Evolutionary conservation across 2,888 invertebrate genomes (phyloP), one percentile per base, ranked within the genome.

Genomic region (Agriopis marginaria): DNA sequence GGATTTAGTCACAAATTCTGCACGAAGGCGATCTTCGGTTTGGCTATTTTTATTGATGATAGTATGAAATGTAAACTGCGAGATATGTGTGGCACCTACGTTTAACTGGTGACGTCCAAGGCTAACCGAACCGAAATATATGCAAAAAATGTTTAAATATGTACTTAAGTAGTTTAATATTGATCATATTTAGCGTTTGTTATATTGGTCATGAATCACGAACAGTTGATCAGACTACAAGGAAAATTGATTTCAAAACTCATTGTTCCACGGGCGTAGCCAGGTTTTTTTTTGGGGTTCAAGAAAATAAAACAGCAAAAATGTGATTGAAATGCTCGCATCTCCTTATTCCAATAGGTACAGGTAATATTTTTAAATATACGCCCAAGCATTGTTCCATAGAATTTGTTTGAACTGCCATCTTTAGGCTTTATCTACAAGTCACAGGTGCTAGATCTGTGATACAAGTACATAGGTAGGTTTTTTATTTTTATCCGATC

Each of bases 21-120:
- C 76, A 79, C 69, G 72, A 77, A 81, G 75, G 72, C 76, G 78
- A 82, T 80, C 59, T 78, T 80, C 68, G 73, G 75, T 82, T 84
- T 82, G 80, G 82, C 87, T 91, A 91, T 90, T 91, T 91, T 83
- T 91, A 89, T 86, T 87, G 86, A 89, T 92, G 90, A 90, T 89
- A 72, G 64, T 75, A 85, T 84, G 78, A 75, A 83, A 81, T 81
- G 82, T 86, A 84, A 84, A 85, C 78, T 78, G 76, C 75, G 75
- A 72, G 75, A 77, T 70, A 75, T 75, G 75, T 77, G 76, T 77
- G 73, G 80, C 75, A 82, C 84, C 77, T 78, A 83, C 77, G 80
- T 81, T 70, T 78, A 67, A 77, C 69, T 74, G 77, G 71, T 76
- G 82, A 83, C 79, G 76, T 82, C 85, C 86, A 88, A 88, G 88